Conservation (phyloP, 2,113 vertebrate species). For the Prionailurus viverrinus region DNA sequence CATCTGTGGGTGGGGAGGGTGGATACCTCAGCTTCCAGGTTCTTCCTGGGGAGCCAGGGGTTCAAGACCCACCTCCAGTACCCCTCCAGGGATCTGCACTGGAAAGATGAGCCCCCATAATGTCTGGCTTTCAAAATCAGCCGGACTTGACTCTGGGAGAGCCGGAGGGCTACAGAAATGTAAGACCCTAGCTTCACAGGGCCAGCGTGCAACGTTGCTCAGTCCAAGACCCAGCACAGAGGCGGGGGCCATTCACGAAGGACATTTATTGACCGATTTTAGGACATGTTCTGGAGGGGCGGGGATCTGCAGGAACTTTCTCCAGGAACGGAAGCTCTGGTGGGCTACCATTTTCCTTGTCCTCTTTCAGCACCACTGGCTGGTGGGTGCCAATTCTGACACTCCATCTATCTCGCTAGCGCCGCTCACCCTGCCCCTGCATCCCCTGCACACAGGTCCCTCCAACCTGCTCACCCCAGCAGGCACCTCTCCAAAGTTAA, state of each 20-base stretch:
- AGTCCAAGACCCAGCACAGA: neutral
- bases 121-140: neutral
- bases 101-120: neutral
- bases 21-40: neutral
- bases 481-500: neutral
- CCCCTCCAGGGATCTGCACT: neutral
- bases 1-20: fast-evolving
- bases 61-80: neutral
- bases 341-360: neutral
- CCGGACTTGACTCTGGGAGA: neutral
- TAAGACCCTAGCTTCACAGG: neutral
- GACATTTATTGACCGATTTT: neutral
- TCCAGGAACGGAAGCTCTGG: neutral
- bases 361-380: neutral
- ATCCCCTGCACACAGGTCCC: neutral
- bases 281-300: neutral
- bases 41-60: neutral
- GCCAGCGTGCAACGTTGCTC: neutral
- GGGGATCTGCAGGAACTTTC: neutral
- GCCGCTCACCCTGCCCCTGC: too few relatives aligned
- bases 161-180: neutral
- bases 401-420: neutral
- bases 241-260: neutral
- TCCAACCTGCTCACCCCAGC: neutral
- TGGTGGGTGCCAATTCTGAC: neutral